Evolutionary conservation across 2,888 invertebrate genomes (phyloP).

Genomic region (Eudasyphora cyanicolor): DNA sequence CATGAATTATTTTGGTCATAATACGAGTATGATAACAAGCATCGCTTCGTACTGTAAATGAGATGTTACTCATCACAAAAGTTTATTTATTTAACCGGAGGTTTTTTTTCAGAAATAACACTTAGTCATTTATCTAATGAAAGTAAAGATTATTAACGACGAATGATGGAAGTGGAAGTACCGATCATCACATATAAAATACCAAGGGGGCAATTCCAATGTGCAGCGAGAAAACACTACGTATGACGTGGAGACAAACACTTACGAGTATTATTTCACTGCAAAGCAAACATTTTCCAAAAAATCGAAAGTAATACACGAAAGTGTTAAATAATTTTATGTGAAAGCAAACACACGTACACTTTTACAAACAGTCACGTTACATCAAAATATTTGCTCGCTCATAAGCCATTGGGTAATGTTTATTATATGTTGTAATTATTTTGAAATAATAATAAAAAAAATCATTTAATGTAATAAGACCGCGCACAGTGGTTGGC

Average conservation of each 20-base stretch:
- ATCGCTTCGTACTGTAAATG: too few species aligned
- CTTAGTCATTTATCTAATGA: not conserved
- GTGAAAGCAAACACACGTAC: not conserved
- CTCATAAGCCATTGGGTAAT: not conserved
- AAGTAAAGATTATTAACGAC: not conserved
- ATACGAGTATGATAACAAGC: too few species aligned
- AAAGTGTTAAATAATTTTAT: slow-evolving; percentile 25
- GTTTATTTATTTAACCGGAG: not conserved
- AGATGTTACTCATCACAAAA: too few species aligned
- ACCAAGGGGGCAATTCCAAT: not conserved
- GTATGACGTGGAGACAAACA: not conserved
- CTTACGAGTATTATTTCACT: too few species aligned
- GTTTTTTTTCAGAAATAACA: not conserved
- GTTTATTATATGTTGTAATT: not conserved
- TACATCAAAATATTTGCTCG: not conserved
- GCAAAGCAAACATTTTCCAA: not conserved
- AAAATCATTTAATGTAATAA: not conserved
- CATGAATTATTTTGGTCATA: too few species aligned
- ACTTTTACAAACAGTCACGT: too few species aligned
- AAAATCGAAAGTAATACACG: not conserved
- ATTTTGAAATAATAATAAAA: not conserved
- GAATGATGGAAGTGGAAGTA: not conserved
- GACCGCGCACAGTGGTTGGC: not conserved
- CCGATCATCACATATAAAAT: not conserved
- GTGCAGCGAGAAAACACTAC: not conserved